Base-by-base conservation (phyloP, 2,888 invertebrate species). In the Coecobrya sp. region DNA sequence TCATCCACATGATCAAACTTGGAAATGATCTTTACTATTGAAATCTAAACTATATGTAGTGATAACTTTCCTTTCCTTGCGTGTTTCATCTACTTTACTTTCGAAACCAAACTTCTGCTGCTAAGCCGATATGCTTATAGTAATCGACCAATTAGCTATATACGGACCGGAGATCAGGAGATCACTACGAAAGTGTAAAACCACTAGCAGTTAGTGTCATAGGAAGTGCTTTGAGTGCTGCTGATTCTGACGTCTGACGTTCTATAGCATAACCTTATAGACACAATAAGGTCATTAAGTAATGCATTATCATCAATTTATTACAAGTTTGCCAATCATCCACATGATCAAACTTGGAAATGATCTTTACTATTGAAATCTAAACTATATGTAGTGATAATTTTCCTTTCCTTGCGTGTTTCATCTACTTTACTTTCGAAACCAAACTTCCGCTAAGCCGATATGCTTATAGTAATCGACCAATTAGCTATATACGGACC, bases 91-190 rank as follows among this genome's bases (percentile, higher is more conserved):
- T n/a, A n/a, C n/a, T n/a, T n/a, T 82, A 30, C 27, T 82, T 27
- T 30, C 59, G 52, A 25, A 0, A 27, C 11, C 11, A 68, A 82
- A 82, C 82, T 82, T 62, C 59, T 25, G 49, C 25, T 7, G 36
- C 25, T 7, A 7, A 36, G 36, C 7, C 36, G 7, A 36, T n/a
- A n/a, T n/a, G 55, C 10, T 27, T 68, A 16, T 16, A 59, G 42
- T 88, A 81, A 89, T 89, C 82, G 81, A 82, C 45, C 89, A 89
- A 89, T 89, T 89, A 89, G 89, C 89, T 70, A 55, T 55, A 89
- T 82, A 65, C 52, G 68, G 82, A 13, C 62, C 7, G 62, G 25
- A 27, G 13, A 25, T 65, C 25, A 19, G 22, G 2, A 52, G 76
- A 45, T 19, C 11, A 25, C 62, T 7, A 22, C 11, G 65, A 45